Evolutionary conservation across 2,797 vertebrate species (phyloP).

Genomic region (Clarias platycephalus): DNA sequence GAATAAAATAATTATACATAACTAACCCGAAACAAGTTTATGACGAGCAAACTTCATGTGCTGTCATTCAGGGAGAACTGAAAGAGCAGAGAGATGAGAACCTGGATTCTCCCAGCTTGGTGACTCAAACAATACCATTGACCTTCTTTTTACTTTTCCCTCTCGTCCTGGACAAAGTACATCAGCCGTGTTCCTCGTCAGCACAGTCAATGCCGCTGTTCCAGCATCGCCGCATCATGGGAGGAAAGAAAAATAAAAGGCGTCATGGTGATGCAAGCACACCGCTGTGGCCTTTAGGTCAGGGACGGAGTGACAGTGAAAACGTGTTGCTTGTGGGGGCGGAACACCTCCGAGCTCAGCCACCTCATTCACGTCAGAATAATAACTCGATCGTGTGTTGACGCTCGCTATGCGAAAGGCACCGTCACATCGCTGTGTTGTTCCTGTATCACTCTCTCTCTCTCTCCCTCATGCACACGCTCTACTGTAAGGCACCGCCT

Average conservation of each 20-base stretch:
- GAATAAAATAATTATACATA: neutral
- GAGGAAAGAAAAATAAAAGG: conserved; percentile 33
- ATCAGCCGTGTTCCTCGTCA: neutral
- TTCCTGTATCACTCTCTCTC: conserved; percentile 40
- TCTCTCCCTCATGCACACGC: conserved; percentile 33
- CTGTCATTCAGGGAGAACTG: neutral
- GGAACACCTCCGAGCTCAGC: conserved; percentile 32
- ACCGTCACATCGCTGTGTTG: conserved; percentile 32
- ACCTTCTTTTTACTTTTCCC: neutral
- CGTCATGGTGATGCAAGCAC: conserved; percentile 47
- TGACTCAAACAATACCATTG: neutral
- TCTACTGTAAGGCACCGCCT: conserved; percentile 34
- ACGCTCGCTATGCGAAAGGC: conserved; percentile 37
- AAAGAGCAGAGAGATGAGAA: neutral
- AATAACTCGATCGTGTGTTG: conserved; percentile 35
- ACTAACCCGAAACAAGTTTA: neutral
- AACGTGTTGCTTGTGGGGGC: conserved; percentile 15
- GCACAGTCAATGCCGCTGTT: conserved; percentile 13
- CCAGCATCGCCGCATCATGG: conserved; percentile 27
- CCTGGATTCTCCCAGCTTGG: neutral
- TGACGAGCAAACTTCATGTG: neutral
- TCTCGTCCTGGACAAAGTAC: neutral
- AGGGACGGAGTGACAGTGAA: conserved; percentile 31
- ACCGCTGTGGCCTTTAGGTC: conserved; percentile 29
- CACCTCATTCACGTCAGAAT: conserved; percentile 39